Conservation (phyloP, 2,797 vertebrate genomes). For the Limosa lapponica region DNA sequence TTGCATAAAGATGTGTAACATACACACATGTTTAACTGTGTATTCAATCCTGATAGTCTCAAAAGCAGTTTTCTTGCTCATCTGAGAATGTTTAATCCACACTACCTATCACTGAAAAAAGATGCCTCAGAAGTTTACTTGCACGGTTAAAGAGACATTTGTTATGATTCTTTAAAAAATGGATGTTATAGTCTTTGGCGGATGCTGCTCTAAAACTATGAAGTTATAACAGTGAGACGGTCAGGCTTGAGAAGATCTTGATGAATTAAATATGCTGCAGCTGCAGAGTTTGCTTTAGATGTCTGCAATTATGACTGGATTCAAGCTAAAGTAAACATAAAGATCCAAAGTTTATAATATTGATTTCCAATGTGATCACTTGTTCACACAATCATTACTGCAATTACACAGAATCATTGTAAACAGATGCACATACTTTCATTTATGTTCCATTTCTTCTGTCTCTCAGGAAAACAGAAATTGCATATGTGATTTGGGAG, state of each 20-base stretch:
- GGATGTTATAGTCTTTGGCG: conserved; percentile 60
- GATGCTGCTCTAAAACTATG: conserved; percentile 65
- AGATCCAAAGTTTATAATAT: conserved; percentile 60
- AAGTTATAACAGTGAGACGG: conserved; percentile 56
- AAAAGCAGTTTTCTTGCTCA: neutral
- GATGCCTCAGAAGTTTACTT: conserved; percentile 35
- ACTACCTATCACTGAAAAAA: neutral
- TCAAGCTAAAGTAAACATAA: conserved; percentile 67
- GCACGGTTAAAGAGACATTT: conserved; percentile 34
- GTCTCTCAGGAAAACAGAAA: conserved; percentile 10
- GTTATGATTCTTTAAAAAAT: conserved; percentile 56
- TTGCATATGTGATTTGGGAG: conserved; percentile 1
- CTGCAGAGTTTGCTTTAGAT: conserved; percentile 70
- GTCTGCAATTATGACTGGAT: conserved; percentile 68
- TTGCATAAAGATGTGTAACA: neutral
- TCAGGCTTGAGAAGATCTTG: conserved; percentile 62
- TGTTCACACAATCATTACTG: conserved; percentile 37
- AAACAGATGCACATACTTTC: conserved; percentile 48
- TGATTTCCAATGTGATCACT: conserved; percentile 62
- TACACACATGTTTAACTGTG: neutral
- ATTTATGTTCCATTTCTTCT: conserved; percentile 4
- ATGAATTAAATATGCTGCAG: conserved; percentile 78
- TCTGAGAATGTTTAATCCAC: neutral
- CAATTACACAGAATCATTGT: conserved; percentile 46
- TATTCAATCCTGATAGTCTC: neutral